Base-by-base conservation (phyloP, 2,888 invertebrate genomes). In the Lapara coniferarum region DNA sequence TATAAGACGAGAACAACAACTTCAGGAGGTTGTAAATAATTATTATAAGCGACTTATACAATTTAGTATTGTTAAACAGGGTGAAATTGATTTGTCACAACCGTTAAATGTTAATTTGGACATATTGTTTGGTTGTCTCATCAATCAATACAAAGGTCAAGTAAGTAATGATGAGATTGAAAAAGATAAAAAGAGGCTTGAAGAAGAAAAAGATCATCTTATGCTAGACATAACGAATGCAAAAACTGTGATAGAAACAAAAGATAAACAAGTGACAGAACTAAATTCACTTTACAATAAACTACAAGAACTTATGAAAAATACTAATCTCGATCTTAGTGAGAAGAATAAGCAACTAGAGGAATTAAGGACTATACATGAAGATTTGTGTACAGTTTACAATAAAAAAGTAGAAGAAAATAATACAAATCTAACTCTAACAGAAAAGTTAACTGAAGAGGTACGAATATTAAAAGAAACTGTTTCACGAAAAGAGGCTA, bases 1-100 rank as follows among this genome's bases (percentile, higher is more conserved):
- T 19, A 77, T 91, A 6, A 80, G 79, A 69, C 90, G 82, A 77
- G 91, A 92, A 72, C 71, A 87, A 72, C 84, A 85, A 58, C 74
- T 89, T 30, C 77, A 74, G n/a, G 79, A 83, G 58, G 78, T 79
- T n/a, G 78, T 92, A 13, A 74, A 63, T 52, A 78, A 82, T 49
- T 80, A 83, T 58, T 88, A 81, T 73, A 75, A 78, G 55, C 85
- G 81, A 75, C 80, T 93, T 19, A 49, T 79, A 0, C 76, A 87
- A 57, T 72, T 78, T 57, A 80, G 88, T 55, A 75, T 89, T 51
- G 71, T 90, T 25, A 71, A 73, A 19, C 69, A 76, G 66, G 74
- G 78, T 55, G 77, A 85, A 30, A 71, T 88, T 52, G 78, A 88
- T 75, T 69, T 78, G 8, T 77, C 74, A 19, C 71, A 83, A 66